Conservation (phyloP, 2,797 vertebrate genomes). For the Coilia nasus region DNA sequence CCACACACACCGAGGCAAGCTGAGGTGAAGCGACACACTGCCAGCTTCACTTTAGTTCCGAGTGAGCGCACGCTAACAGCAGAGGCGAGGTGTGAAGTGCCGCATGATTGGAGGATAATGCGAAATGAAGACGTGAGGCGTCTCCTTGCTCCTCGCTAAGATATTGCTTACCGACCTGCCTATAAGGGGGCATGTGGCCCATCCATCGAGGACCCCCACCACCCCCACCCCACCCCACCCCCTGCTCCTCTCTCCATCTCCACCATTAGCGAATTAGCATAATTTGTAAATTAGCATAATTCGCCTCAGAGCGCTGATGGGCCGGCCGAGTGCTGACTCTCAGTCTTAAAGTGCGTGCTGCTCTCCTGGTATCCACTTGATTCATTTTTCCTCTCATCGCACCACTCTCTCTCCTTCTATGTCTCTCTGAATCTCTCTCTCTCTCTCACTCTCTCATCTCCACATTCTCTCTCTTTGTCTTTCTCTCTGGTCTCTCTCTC, state of each 20-base stretch:
- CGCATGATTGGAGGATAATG: background rate
- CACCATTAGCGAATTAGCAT: constrained; percentile 28
- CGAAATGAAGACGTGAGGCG: background rate
- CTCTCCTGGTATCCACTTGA: constrained; percentile 19
- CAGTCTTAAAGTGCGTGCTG: background rate
- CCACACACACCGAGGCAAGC: background rate
- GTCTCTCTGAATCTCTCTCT: background rate
- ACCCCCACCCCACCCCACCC: too few relatives aligned
- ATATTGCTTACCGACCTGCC: constrained; percentile 24
- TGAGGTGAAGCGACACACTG: background rate
- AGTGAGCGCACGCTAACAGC: background rate
- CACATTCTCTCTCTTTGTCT: too few relatives aligned
- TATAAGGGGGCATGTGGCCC: background rate
- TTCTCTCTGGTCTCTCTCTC: too few relatives aligned
- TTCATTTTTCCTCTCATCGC: constrained; percentile 21
- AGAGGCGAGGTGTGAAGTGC: background rate
- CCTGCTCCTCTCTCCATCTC: background rate
- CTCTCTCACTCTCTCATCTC: too few relatives aligned
- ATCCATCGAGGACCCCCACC: background rate
- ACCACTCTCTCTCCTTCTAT: constrained; percentile 47
- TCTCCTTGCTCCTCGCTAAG: background rate
- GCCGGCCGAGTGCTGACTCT: background rate
- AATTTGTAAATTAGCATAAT: constrained; percentile 27
- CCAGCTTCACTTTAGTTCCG: background rate
- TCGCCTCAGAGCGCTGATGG: background rate